Conservation (phyloP, 2,113 vertebrate genomes). For the Labrus mixtus region DNA sequence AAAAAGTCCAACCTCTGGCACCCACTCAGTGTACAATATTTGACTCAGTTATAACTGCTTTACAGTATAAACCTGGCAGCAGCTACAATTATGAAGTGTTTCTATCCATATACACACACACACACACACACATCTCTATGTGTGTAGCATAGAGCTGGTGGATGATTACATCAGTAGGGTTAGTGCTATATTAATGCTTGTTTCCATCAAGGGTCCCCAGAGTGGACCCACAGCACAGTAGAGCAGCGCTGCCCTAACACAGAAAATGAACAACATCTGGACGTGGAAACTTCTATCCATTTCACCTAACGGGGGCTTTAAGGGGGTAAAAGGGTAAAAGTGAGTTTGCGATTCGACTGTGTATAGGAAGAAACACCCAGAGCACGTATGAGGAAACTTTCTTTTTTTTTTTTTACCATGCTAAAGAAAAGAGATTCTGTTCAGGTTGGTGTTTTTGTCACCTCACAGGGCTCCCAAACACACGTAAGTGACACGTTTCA, state of each 20-base stretch:
- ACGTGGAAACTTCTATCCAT: slow-evolving; percentile 58
- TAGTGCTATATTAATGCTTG: slow-evolving; percentile 22
- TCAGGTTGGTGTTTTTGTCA: slow-evolving; percentile 38
- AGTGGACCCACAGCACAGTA: slow-evolving; percentile 26
- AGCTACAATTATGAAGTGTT: neutral
- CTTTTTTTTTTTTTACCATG: slow-evolving; percentile 12
- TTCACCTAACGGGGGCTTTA: slow-evolving; percentile 35
- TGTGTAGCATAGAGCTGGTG: neutral
- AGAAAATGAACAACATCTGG: slow-evolving; percentile 74
- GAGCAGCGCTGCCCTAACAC: slow-evolving; percentile 15
- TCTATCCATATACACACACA: slow-evolving; percentile 6
- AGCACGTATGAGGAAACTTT: slow-evolving; percentile 12
- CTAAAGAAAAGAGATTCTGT: slow-evolving; percentile 49
- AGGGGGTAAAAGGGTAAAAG: slow-evolving; percentile 3
- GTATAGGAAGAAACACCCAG: slow-evolving; percentile 41
- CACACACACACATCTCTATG: slow-evolving; percentile 17
- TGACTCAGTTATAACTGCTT: slow-evolving; percentile 15
- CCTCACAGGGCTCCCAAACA: slow-evolving; percentile 5
- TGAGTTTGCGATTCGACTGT: neutral
- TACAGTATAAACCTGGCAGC: slow-evolving; percentile 13
- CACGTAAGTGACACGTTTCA: slow-evolving; percentile 25
- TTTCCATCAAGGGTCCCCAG: slow-evolving; percentile 53
- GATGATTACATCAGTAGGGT: slow-evolving; percentile 55
- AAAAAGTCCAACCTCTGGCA: slow-evolving; percentile 21
- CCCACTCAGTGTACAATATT: slow-evolving; percentile 23